phyloP scores from a whole-genome alignment of 1,140 invertebrate species.

The Drosophila micromelanica region DNA sequence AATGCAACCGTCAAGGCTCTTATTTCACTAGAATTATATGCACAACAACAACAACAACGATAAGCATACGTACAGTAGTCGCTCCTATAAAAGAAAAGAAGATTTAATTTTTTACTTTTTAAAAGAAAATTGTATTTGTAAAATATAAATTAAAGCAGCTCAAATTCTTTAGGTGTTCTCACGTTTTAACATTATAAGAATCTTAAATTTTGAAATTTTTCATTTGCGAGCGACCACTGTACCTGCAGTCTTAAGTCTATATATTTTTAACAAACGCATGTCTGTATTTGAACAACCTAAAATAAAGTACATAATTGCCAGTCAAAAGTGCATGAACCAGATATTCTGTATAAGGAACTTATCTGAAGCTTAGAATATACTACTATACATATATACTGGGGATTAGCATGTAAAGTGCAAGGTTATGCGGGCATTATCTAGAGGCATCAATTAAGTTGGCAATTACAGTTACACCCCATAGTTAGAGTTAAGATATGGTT shows the following conservation, averaged over 20 bases:
- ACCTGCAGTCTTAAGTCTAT: constrained; percentile 11
- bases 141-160: too few species aligned
- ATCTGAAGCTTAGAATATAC: too few species aligned
- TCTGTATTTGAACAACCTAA: constrained; percentile 42
- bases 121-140: too few species aligned
- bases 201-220: not conserved
- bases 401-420: not conserved
- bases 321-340: constrained; percentile 11
- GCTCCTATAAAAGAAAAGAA: not conserved
- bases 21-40: constrained; percentile 10
- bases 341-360: not conserved
- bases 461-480: not conserved
- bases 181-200: too few species aligned
- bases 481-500: not conserved
- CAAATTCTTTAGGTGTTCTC: too few species aligned
- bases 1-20: constrained; percentile 35
- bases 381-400: too few species aligned
- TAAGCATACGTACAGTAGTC: not conserved
- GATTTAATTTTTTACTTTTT: too few species aligned
- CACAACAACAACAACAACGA: constrained; percentile 12
- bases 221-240: not conserved
- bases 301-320: constrained; percentile 32
- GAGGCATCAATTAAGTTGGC: not conserved
- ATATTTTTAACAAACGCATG: constrained; percentile 18
- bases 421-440: not conserved